Conservation (phyloP, 2,797 vertebrate species). For the Urocyon cinereoargenteus region DNA sequence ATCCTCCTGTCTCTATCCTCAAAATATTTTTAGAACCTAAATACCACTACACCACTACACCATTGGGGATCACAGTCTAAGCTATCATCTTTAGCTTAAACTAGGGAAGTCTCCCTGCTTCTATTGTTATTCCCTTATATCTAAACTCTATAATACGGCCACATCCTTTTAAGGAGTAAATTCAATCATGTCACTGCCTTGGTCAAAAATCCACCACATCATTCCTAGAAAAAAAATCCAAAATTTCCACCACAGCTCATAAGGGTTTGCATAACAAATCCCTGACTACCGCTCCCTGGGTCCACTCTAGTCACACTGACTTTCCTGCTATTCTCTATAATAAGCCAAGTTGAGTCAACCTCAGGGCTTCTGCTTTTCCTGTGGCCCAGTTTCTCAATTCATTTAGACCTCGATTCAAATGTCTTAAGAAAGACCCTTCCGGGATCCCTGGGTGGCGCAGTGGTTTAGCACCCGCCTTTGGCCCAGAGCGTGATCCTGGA, state of each 20-base stretch:
- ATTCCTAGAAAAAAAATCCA: background rate
- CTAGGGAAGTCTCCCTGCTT: background rate
- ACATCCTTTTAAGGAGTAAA: conserved; percentile 30
- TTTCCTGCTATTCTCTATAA: conserved; percentile 1
- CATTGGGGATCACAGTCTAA: background rate
- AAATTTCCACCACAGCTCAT: background rate
- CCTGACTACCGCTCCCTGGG: background rate
- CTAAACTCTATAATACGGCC: background rate
- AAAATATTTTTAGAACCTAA: conserved; percentile 28
- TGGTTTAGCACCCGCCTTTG: no score
- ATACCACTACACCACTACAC: background rate
- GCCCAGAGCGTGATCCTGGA: no score
- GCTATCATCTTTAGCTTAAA: background rate
- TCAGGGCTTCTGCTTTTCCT: conserved; percentile 17
- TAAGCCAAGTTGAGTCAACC: background rate
- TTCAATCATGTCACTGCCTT: conserved; percentile 16
- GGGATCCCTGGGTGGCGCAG: no score
- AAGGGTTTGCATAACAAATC: background rate
- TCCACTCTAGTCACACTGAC: background rate
- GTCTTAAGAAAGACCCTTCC: background rate
- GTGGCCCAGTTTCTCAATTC: background rate
- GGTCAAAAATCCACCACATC: conserved; percentile 28
- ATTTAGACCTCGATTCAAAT: conserved; percentile 20
- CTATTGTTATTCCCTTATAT: background rate
- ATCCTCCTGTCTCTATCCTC: background rate